phyloP scores from a whole-genome alignment of 2,888 invertebrate species.

The Chironomus riparius region DNA sequence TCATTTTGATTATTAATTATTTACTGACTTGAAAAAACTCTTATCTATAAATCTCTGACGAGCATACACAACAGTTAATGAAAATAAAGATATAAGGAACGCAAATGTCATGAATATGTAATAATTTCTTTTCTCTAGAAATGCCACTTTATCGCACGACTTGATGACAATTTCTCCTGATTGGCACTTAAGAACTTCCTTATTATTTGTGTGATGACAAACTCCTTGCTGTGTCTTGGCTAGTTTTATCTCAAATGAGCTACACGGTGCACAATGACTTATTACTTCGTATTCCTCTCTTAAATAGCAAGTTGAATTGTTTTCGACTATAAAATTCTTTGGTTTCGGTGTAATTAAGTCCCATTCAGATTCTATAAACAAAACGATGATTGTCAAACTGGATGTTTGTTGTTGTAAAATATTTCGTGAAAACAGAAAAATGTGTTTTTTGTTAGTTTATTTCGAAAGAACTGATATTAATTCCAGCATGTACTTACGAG shows the following conservation, averaged over 20 bases:
- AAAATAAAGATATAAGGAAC: constrained; percentile 54
- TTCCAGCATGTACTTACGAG: constrained; percentile 47
- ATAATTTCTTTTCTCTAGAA: constrained; percentile 73
- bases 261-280: constrained; percentile 76
- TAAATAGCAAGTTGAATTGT: constrained; percentile 69
- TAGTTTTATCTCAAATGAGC: constrained; percentile 34
- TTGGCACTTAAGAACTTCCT: constrained; percentile 71
- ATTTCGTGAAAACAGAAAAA: neutral
- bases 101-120: constrained; percentile 72
- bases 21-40: constrained; percentile 12
- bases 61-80: constrained; percentile 34
- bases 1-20: neutral
- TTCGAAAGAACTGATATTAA: neutral
- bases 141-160: constrained; percentile 79
- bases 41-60: constrained; percentile 13
- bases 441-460: constrained; percentile 21
- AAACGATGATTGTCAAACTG: constrained; percentile 70
- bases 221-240: constrained; percentile 52
- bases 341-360: constrained; percentile 50
- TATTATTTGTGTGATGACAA: constrained; percentile 73
- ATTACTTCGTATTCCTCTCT: constrained; percentile 62
- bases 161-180: constrained; percentile 71
- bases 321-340: constrained; percentile 60
- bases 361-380: constrained; percentile 72
- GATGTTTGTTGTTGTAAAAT: constrained; percentile 35